phyloP scores from a whole-genome alignment of 2,113 vertebrate species.

The Pimephales promelas region DNA sequence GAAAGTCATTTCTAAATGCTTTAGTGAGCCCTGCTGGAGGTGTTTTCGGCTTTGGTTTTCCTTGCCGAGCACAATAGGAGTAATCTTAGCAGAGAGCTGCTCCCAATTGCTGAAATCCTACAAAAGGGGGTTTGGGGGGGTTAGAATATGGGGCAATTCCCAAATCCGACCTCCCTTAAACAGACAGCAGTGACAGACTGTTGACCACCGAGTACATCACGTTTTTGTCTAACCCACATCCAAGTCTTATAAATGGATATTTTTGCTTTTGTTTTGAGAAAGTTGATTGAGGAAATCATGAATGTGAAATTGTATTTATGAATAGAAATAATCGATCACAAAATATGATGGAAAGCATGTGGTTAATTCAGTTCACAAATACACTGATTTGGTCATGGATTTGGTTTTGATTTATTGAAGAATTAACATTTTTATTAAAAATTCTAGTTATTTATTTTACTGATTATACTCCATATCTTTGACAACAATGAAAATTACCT shows the following conservation, averaged over 20 bases:
- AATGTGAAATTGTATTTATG: background rate
- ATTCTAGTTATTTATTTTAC: background rate
- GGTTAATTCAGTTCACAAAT: background rate
- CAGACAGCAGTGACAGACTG: conserved; percentile 66
- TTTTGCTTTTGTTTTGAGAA: background rate
- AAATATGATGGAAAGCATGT: background rate
- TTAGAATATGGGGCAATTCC: conserved; percentile 68
- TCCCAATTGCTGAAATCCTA: conserved; percentile 68
- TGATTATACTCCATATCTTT: background rate
- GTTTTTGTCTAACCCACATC: conserved; percentile 50
- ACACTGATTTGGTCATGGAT: background rate
- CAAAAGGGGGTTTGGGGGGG: conserved; percentile 66
- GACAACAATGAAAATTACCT: background rate
- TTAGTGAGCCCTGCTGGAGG: conserved; percentile 67
- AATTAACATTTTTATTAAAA: background rate
- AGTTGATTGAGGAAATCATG: background rate
- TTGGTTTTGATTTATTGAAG: no score
- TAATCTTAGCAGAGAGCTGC: conserved; percentile 71
- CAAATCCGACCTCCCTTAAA: conserved; percentile 67
- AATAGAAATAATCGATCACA: background rate
- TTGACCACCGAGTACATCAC: conserved; percentile 63
- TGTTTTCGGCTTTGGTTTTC: conserved; percentile 67
- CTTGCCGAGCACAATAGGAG: conserved; percentile 73
- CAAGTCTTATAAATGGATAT: background rate
- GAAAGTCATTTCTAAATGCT: conserved; percentile 66